Evolutionary conservation across 2,797 vertebrate species (phyloP).

Genomic region (Vultur gryphus): DNA sequence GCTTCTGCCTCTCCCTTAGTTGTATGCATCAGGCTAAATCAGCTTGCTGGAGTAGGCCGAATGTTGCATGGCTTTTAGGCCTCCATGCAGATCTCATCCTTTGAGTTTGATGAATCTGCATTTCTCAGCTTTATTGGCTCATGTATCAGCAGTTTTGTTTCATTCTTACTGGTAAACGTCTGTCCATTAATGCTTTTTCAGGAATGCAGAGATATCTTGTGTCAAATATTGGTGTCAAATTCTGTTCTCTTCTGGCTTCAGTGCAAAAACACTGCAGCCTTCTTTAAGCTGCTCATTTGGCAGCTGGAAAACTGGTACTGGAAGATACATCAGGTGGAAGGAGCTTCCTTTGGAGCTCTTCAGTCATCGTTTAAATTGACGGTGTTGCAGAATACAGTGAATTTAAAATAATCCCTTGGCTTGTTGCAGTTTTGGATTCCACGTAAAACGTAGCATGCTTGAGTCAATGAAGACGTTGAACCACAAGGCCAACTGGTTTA

Average conservation of each 20-base stretch:
- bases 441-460: neutral
- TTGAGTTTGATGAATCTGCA: neutral
- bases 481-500: neutral
- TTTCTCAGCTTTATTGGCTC: neutral
- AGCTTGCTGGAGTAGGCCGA: neutral
- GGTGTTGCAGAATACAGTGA: neutral
- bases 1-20: neutral
- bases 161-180: neutral
- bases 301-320: neutral
- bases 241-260: neutral
- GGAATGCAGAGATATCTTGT: neutral
- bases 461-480: neutral
- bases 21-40: neutral
- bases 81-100: neutral
- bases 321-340: neutral
- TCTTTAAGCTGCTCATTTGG: neutral
- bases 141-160: neutral
- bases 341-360: neutral
- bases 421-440: neutral
- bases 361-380: neutral
- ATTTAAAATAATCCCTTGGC: neutral
- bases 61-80: neutral
- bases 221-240: neutral
- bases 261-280: neutral
- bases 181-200: neutral